Conservation (phyloP, 2,888 invertebrate species). For the Cerceris rybyensis region DNA sequence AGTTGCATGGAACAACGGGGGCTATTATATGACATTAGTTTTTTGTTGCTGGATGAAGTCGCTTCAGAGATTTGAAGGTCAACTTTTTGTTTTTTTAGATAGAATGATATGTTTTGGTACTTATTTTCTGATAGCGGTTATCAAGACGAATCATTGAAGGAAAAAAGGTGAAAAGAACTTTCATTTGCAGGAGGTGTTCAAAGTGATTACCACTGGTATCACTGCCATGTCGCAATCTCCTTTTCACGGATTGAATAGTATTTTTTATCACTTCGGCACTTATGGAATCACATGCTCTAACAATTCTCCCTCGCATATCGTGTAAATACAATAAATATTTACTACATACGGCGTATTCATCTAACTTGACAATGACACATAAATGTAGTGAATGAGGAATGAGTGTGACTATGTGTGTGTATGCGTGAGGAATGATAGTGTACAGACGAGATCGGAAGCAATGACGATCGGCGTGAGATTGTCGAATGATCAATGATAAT, state of each 20-base stretch:
- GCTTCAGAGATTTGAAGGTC: conserved; percentile 41
- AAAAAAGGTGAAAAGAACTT: conserved; percentile 16
- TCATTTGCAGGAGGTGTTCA: too few relatives aligned
- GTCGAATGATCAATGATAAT: too few relatives aligned
- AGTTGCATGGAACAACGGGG: too few relatives aligned
- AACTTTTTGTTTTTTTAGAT: conserved; percentile 36
- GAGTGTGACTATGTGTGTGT: too few relatives aligned
- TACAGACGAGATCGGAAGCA: too few relatives aligned
- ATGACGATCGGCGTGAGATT: too few relatives aligned
- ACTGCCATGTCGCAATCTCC: conserved; percentile 36
- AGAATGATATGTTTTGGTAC: conserved; percentile 36
- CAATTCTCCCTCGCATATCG: conserved; percentile 26
- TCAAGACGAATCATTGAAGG: conserved; percentile 26
- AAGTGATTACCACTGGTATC: conserved; percentile 30
- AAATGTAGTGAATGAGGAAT: too few relatives aligned
- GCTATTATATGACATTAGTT: too few relatives aligned
- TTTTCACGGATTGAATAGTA: conserved; percentile 30
- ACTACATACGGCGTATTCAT: too few relatives aligned
- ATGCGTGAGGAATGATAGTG: too few relatives aligned
- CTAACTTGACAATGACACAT: too few relatives aligned
- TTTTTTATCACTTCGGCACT: conserved; percentile 24
- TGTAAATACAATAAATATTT: too few relatives aligned
- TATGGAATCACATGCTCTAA: conserved; percentile 35
- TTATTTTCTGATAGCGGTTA: conserved; percentile 35
- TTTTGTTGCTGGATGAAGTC: conserved; percentile 34